These are phyloP conservation scores for Drosophila anomalipes DNA, from an alignment of 2,888 invertebrate species.

Conservation along the genomic window DNA sequence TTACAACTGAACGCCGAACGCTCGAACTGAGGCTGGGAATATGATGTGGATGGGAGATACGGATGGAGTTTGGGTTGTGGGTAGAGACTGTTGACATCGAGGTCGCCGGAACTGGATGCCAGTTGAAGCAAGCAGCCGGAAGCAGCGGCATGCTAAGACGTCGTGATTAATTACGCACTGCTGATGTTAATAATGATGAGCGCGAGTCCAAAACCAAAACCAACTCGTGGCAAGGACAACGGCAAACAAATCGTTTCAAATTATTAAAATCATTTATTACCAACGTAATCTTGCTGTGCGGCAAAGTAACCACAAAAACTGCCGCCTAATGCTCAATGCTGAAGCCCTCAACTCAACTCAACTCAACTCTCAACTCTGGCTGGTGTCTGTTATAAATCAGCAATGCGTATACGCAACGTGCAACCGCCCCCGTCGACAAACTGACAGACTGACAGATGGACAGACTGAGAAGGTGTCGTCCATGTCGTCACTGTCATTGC, in stretches of 20 bases:
- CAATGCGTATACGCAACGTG: conserved; percentile 54
- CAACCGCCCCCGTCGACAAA: conserved; percentile 3
- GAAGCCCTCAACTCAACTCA: conserved; percentile 14
- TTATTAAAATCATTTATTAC: conserved; percentile 84
- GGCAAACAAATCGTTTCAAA: conserved; percentile 83
- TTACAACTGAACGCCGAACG: conserved; percentile 45
- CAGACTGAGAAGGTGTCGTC: conserved; percentile 26
- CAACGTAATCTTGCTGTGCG: conserved; percentile 67
- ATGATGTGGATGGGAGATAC: not conserved
- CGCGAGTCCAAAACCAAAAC: conserved; percentile 16
- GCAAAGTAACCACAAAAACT: conserved; percentile 52
- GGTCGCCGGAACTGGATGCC: conserved; percentile 57
- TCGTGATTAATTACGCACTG: conserved; percentile 74
- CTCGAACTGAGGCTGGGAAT: not conserved
- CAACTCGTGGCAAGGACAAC: conserved; percentile 10
- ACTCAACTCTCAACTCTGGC: conserved; percentile 8
- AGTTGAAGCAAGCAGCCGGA: conserved; percentile 48
- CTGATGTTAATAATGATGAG: conserved; percentile 69
- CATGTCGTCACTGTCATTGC: conserved; percentile 66
- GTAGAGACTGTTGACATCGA: conserved; percentile 51
- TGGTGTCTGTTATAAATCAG: conserved; percentile 64
- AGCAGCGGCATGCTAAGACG: conserved; percentile 66
- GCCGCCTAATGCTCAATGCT: conserved; percentile 44
- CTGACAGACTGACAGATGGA: not conserved
- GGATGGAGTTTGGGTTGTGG: not conserved